Percentiles rank a stretch among this genome's conserved stretches.
Conservation (phyloP, 2,113 vertebrate genomes). For the Acrocephalus arundinaceus region DNA sequence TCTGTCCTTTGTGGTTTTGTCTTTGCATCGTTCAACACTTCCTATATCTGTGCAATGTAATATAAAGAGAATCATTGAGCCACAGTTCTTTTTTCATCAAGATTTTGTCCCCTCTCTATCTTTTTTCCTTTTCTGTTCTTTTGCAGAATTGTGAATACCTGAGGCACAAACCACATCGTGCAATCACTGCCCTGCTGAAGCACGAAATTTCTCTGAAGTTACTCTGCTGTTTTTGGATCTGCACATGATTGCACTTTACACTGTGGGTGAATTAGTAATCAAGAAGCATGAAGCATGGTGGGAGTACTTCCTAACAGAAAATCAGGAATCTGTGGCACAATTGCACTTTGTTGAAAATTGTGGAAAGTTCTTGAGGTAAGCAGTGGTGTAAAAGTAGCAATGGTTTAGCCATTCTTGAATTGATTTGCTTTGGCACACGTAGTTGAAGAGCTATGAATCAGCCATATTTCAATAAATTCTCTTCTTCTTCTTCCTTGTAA, state of each 20-base stretch:
- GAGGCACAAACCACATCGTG: rapidly evolving
- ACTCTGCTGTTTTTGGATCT: neutral
- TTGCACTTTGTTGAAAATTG: neutral
- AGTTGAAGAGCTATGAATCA: neutral
- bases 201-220: neutral
- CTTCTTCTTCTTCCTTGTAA: neutral
- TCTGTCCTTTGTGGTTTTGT: neutral
- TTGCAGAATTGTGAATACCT: neutral
- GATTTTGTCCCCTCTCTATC: neutral
- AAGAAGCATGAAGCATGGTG: neutral
- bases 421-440: rapidly evolving
- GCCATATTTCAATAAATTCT: neutral
- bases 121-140: neutral
- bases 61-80: neutral
- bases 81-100: neutral
- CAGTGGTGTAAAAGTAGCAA: neutral
- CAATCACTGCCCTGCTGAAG: neutral
- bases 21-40: neutral
- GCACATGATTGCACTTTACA: neutral
- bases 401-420: neutral
- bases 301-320: neutral
- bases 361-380: neutral
- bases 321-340: neutral
- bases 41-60: neutral
- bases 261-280: neutral